phyloP scores from a whole-genome alignment of 2,888 invertebrate genomes.

The Heteropelma amictum region DNA sequence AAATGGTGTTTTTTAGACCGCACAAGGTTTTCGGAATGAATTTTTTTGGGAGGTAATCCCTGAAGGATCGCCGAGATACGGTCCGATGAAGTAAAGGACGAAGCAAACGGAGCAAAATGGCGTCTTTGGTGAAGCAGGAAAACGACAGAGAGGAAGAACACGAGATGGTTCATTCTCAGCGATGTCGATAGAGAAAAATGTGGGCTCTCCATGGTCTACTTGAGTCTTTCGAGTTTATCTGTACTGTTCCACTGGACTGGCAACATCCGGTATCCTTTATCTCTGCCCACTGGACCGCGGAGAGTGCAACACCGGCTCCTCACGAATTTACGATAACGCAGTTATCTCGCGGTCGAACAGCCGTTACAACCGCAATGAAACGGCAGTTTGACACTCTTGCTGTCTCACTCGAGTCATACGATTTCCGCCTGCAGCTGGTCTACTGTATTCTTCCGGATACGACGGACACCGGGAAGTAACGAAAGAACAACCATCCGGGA shows the following conservation, averaged over 20 bases:
- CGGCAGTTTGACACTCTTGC: constrained; percentile 5
- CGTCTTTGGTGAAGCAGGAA: background rate
- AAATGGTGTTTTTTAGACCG: no score
- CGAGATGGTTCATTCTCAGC: constrained; percentile 22
- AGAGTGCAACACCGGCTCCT: constrained; percentile 9
- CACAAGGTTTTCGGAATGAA: no score
- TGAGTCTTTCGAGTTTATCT: background rate
- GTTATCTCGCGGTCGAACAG: no score
- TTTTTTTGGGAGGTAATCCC: no score
- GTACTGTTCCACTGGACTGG: background rate
- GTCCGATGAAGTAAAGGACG: constrained; percentile 12
- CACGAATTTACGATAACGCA: constrained; percentile 40
- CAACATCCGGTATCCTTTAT: background rate
- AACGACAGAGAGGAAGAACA: no score
- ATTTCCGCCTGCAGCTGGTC: no score
- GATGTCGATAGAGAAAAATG: constrained; percentile 21
- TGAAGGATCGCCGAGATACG: background rate
- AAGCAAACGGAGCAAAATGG: constrained; percentile 7
- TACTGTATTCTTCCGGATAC: no score
- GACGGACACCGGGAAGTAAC: background rate
- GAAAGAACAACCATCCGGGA: background rate
- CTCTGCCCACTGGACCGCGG: constrained; percentile 25
- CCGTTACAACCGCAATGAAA: constrained; percentile 16
- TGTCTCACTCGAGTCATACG: background rate
- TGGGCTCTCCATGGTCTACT: constrained; percentile 4